These are phyloP conservation scores for Drosophila busckii DNA, from an alignment of 1,140 invertebrate genomes.

Conservation along the genomic window DNA sequence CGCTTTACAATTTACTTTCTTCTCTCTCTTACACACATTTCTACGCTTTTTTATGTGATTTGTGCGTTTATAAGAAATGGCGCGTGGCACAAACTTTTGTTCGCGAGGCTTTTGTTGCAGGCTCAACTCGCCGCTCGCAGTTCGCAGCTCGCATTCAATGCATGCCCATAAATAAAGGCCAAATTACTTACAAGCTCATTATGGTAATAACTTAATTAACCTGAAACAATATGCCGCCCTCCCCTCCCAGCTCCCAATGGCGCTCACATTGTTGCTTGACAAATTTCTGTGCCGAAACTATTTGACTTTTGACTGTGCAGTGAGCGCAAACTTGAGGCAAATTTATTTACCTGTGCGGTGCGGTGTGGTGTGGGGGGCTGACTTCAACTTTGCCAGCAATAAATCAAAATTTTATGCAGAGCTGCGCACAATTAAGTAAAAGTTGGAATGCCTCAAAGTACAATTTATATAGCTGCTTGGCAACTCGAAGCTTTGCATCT, in stretches of 20 bases:
- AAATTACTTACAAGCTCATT: constrained; percentile 72
- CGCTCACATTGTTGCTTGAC: constrained; percentile 51
- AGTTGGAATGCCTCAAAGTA: constrained; percentile 53
- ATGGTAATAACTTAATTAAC: constrained; percentile 77
- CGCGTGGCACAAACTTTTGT: constrained; percentile 39
- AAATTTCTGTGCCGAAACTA: constrained; percentile 71
- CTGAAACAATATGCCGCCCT: constrained; percentile 73
- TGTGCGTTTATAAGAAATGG: constrained; percentile 56
- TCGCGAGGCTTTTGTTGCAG: constrained; percentile 57
- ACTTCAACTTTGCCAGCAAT: constrained; percentile 43
- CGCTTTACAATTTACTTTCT: constrained; percentile 56
- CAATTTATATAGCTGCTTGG: not conserved
- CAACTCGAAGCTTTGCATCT: constrained; percentile 6
- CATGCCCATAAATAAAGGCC: constrained; percentile 64
- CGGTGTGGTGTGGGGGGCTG: too few relatives aligned
- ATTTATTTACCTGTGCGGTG: constrained; percentile 32
- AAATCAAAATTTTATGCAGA: constrained; percentile 74
- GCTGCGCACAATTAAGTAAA: constrained; percentile 71
- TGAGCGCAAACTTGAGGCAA: constrained; percentile 4
- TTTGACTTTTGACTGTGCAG: constrained; percentile 67
- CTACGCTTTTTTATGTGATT: not conserved
- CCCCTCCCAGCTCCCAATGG: too few relatives aligned
- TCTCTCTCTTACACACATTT: not conserved
- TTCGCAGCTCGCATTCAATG: constrained; percentile 32
- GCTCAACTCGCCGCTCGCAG: constrained; percentile 3